These are phyloP conservation scores for Psittacula echo DNA, from an alignment of 2,797 vertebrate species.

Conservation along the genomic window DNA sequence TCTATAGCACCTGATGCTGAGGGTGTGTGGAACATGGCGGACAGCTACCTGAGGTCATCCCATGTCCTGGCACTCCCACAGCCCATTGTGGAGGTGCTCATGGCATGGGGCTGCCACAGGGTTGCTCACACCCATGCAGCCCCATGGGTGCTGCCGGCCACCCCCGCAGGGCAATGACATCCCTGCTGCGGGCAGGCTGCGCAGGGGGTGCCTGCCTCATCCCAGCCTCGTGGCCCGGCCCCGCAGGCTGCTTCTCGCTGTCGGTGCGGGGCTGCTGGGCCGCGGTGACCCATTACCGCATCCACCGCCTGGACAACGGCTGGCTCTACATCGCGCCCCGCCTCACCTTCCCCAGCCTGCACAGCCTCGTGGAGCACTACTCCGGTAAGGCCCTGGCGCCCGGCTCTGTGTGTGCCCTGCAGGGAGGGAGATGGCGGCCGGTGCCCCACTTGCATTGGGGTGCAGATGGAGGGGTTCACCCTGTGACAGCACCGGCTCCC, in stretches of 20 bases:
- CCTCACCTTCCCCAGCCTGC: slow-evolving; percentile 85
- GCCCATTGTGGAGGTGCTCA: neutral
- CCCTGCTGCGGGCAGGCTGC: accelerated
- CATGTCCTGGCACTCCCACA: neutral
- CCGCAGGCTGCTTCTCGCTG: slow-evolving; percentile 82
- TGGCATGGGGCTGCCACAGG: neutral
- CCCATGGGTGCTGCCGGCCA: neutral
- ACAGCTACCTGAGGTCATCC: accelerated
- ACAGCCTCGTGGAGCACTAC: slow-evolving; percentile 85
- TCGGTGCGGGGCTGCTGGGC: slow-evolving; percentile 76
- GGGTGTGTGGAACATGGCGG: accelerated
- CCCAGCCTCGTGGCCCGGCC: accelerated
- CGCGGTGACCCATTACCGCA: slow-evolving; percentile 85
- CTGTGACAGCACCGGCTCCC: neutral
- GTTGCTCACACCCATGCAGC: neutral
- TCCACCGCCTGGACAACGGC: slow-evolving; percentile 81
- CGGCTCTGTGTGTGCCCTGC: accelerated
- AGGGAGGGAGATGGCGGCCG: accelerated
- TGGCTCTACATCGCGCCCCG: slow-evolving; percentile 86
- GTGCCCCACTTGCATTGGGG: neutral
- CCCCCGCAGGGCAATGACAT: accelerated
- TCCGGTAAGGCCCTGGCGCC: slow-evolving; percentile 66
- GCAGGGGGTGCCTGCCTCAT: neutral
- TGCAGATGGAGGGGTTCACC: accelerated
- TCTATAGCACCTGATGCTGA: accelerated